phyloP scores from a whole-genome alignment of 2,797 vertebrate species.

The Sus cebifrons region DNA sequence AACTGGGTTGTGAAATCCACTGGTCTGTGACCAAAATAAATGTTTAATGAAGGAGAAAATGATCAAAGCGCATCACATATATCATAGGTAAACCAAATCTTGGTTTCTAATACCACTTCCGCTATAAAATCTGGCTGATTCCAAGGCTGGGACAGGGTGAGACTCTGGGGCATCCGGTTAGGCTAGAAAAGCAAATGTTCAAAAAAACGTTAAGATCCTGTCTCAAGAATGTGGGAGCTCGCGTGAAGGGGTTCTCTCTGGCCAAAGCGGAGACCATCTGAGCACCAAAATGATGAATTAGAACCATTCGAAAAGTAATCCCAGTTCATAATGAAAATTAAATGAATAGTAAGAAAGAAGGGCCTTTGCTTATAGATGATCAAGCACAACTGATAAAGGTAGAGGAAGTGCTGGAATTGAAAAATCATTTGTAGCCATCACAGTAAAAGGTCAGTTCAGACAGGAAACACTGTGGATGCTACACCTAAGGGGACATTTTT shows the following conservation, averaged over 20 bases:
- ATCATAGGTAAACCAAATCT: background rate
- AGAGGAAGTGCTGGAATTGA: background rate
- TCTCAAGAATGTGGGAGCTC: background rate
- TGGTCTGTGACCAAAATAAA: background rate
- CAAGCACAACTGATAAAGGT: background rate
- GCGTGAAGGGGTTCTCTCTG: background rate
- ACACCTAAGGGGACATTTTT: background rate
- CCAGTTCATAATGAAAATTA: background rate
- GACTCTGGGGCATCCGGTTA: background rate
- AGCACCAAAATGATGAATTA: conserved; percentile 15
- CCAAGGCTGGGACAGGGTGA: background rate
- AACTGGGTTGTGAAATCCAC: conserved; percentile 15
- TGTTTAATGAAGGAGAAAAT: conserved; percentile 39
- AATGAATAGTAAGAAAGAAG: background rate
- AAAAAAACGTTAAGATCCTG: background rate
- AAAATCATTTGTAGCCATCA: conserved; percentile 15
- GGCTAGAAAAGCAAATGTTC: conserved; percentile 11
- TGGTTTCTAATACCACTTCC: background rate
- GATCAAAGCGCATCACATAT: background rate
- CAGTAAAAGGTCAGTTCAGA: background rate
- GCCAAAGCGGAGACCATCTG: background rate
- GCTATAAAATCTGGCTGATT: conserved; percentile 27
- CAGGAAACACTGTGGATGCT: background rate
- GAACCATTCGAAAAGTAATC: conserved; percentile 6
- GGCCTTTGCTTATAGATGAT: background rate